Evolutionary conservation across 2,113 vertebrate genomes (phyloP), one percentile per base, ranked within the genome.

Genomic region (Patagioenas fasciata): DNA sequence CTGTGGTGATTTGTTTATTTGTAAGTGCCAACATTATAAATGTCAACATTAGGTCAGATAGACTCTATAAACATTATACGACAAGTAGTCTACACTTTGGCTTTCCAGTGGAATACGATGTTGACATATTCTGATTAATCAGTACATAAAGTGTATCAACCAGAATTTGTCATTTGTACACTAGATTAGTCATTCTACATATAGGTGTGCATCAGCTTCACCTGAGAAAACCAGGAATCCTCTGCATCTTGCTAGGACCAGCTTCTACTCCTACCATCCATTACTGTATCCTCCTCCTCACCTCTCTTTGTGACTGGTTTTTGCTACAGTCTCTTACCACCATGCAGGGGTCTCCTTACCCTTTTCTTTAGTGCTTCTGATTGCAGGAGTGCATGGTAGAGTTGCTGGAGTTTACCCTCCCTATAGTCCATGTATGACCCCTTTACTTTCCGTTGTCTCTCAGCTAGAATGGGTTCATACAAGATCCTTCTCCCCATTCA

Each of bases 361-460:
- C n/a, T 80, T 88, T 6, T 65, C 29, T 26, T 47, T 65, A 62
- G 32, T 34, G 19, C 6, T 87, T 21, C 31, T 62, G 64, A 14
- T 29, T 42, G 7, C 24, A 83, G 42, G 13, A 87, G 10, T 6
- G 18, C 9, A 6, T 10, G n/a, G 48, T 31, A 84, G 40, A 66
- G 17, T 15, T 75, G 20, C 29, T 67, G 62, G 47, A 82, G 3
- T 5, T 74, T 66, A n/a, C 13, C 2, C 11, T 85, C 32, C 8
- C 19, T 24, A 2, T 3, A 36, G 10, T 15, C 25, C 38, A 8
- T 2, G 2, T 25, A 17, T 3, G 15, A 26, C 2, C 15, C 5
- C 54, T 62, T 73, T 21, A 9, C 8, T 69, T 69, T 80, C 26
- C 2, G 0, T 47, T 3, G 3, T 23, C 9, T 56, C 25, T 60